A percentile compares a stretch with the other conserved stretches of the same genome.
Conservation (phyloP, 2,797 vertebrate species). For the Halcyon smyrnensis region DNA sequence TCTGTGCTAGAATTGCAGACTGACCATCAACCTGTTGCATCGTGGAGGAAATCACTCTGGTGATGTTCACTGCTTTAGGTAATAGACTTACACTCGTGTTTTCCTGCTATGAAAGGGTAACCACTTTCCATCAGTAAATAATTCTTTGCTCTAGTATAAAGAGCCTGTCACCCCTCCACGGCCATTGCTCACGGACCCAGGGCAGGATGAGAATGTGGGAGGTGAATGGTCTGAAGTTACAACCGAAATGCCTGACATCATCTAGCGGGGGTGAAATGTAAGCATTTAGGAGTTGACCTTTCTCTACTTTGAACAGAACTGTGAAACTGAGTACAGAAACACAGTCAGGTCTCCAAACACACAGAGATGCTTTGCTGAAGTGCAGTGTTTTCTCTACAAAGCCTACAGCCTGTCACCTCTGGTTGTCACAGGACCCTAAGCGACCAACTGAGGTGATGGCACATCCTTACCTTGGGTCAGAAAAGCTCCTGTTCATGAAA, state of each 20-base stretch:
- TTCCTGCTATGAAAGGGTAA: background rate
- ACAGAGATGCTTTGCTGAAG: background rate
- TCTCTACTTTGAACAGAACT: background rate
- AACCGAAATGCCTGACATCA: background rate
- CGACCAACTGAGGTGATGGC: background rate
- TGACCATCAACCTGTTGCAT: background rate
- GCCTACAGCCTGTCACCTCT: background rate
- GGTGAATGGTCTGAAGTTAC: background rate
- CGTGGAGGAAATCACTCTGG: background rate
- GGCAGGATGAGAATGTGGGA: fast-evolving
- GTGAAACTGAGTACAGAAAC: background rate
- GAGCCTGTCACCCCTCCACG: background rate
- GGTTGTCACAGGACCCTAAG: background rate
- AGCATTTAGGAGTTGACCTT: background rate
- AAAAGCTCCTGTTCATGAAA: background rate
- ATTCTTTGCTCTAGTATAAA: background rate
- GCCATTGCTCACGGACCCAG: background rate
- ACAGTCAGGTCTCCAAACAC: background rate
- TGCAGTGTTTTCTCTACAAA: background rate
- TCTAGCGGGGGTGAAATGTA: background rate
- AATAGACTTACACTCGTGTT: background rate
- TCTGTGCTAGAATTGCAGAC: background rate
- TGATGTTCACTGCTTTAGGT: background rate
- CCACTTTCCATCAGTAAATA: background rate
- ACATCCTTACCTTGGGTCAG: background rate